Conservation (phyloP, 64 coral and sea anemone species). For the Pachyseris speciosa region DNA sequence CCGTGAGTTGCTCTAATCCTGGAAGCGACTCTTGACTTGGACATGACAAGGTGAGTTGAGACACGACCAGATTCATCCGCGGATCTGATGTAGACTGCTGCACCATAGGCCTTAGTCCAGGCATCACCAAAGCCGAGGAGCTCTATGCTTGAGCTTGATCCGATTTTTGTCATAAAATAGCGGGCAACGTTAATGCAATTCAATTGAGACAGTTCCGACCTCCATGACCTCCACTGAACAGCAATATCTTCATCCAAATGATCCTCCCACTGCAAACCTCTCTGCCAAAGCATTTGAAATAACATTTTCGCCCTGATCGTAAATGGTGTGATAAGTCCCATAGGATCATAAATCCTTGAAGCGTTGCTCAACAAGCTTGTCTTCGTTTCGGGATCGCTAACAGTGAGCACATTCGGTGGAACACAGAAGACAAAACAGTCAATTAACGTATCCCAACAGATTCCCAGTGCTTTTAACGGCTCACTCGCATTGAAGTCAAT, state of each 20-base stretch:
- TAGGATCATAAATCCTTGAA: not conserved
- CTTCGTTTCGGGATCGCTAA: not conserved
- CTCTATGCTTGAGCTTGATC: not conserved
- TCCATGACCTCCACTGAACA: not conserved
- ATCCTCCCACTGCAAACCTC: not conserved
- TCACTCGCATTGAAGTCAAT: not conserved
- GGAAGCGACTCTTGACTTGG: conserved; percentile 52
- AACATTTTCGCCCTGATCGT: conserved; percentile 9
- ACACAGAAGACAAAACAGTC: not conserved
- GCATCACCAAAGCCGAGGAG: conserved; percentile 48
- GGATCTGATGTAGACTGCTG: not conserved
- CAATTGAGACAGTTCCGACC: conserved; percentile 25
- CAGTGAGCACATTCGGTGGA: not conserved
- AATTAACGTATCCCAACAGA: not conserved
- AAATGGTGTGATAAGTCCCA: conserved; percentile 22
- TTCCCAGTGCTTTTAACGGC: conserved; percentile 21
- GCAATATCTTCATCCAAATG: not conserved
- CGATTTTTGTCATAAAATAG: not conserved
- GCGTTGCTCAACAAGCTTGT: not conserved
- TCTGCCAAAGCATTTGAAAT: not conserved
- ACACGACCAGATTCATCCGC: not conserved
- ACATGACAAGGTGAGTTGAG: conserved; percentile 29
- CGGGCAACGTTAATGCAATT: conserved; percentile 18
- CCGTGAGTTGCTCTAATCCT: conserved; percentile 41
- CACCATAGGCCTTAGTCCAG: conserved; percentile 8